Percentiles rank a stretch among this genome's conserved stretches.
These are phyloP conservation scores for Tipula vernalis DNA, from an alignment of 2,888 invertebrate species.

Conservation along the genomic window DNA sequence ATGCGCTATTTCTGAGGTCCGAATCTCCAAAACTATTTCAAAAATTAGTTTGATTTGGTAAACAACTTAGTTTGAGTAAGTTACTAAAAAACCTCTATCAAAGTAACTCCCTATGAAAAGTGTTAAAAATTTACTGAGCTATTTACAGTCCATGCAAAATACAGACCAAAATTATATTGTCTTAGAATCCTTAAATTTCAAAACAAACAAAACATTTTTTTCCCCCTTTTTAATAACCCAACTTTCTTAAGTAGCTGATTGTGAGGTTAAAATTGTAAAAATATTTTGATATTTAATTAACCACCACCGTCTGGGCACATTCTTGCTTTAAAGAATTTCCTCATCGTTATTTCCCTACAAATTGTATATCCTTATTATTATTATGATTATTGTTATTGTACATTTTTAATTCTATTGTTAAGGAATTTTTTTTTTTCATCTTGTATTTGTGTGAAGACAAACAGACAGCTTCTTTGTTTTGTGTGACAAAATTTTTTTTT, in stretches of 20 bases:
- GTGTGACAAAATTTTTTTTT: not conserved
- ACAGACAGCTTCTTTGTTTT: not conserved
- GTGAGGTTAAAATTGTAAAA: not conserved
- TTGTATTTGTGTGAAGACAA: not conserved
- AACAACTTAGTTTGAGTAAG: no score
- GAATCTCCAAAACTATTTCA: no score
- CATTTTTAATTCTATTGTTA: not conserved
- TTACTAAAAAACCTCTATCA: no score
- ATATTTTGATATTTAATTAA: not conserved
- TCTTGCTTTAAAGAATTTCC: not conserved
- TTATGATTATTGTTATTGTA: not conserved
- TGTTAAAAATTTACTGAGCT: no score
- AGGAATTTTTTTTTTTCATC: not conserved
- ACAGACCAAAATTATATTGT: no score
- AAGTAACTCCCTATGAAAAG: no score
- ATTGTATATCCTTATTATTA: not conserved
- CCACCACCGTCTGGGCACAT: not conserved
- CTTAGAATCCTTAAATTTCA: no score
- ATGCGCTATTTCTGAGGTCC: no score
- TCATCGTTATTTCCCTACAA: not conserved
- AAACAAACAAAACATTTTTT: not conserved
- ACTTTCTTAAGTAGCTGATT: not conserved
- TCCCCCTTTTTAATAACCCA: not conserved
- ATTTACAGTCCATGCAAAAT: no score
- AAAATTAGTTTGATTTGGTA: no score